Evolutionary conservation across 2,888 invertebrate genomes (phyloP), one percentile per base, ranked within the genome.

Genomic region (Lycocerus yunnanus): DNA sequence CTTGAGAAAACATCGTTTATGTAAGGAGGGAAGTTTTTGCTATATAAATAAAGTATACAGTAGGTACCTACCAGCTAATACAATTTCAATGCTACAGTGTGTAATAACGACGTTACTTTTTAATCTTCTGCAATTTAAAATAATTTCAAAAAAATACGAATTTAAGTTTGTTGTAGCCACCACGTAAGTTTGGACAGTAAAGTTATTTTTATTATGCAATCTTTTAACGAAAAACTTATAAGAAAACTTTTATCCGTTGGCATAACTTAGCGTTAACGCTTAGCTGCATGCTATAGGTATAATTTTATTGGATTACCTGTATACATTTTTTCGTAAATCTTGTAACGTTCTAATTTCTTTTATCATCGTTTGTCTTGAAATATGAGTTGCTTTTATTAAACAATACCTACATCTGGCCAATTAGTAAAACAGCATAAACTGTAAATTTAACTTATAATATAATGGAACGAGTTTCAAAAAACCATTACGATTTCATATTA

Each of bases 1-100:
- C 78, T 72, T 66, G 78, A 76, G 78, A 76, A 73, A 77, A 75
- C 73, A 75, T 69, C 74, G 76, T 76, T 77, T 77, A 77, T 73
- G 58, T 72, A 67, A 72, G 72, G 71, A 71, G 76, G 76, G 73
- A 68, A 70, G 68, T 71, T 58, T 24, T 68, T 67, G 69, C 71
- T 67, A 71, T 75, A 78, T 78, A 75, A 78, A 78, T 77, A 78
- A 75, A 72, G 58, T 69, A 78, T 74, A 43, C 43, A n/a, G 43
- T 43, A 43, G n/a, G 43, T 43, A 43, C 43, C 69, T 43, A 43
- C 43, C 69, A 73, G 68, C 60, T 76, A 70, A 73, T 73, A 71
- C 61, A 73, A 73, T 73, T 71, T 73, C 70, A 67, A 69, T 69
- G 73, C 68, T 73, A 73, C 66, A 68, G 68, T 73, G 43, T 43